phyloP scores from a whole-genome alignment of 1,140 invertebrate genomes.

The Lasioglossum baleicum region DNA sequence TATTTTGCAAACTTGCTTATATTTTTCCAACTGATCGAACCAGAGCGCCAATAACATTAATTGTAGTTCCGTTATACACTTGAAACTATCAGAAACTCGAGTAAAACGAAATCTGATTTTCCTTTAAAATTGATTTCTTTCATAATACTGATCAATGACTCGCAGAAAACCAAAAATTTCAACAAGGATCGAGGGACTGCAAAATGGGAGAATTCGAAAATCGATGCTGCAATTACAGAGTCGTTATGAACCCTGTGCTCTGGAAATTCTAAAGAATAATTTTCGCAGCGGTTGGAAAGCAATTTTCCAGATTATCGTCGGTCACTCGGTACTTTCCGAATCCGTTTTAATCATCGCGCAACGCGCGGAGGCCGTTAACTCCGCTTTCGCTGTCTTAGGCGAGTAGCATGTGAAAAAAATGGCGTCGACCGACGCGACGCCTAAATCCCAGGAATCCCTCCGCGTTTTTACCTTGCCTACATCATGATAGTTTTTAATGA shows the following conservation, averaged over 20 bases:
- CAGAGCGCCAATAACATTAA: no score
- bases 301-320: neutral
- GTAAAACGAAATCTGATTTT: no score
- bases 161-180: no score
- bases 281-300: neutral
- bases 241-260: neutral
- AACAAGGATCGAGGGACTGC: no score
- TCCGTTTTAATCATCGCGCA: neutral
- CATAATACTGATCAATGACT: no score
- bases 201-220: no score
- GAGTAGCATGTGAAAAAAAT: neutral
- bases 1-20: no score
- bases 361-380: neutral
- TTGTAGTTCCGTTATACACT: no score
- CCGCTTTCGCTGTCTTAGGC: neutral
- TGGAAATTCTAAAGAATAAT: no score
- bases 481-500: conserved; percentile 60
- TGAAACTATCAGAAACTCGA: no score
- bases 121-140: no score
- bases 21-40: no score
- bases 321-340: neutral
- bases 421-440: neutral
- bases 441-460: conserved; percentile 29
- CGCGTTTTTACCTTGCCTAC: conserved; percentile 41
- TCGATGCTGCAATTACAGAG: neutral